Evolutionary conservation across 1,140 invertebrate genomes (phyloP), one percentile per base, ranked within the genome.

Genomic region (Pseudomyrmex cubaensis): DNA sequence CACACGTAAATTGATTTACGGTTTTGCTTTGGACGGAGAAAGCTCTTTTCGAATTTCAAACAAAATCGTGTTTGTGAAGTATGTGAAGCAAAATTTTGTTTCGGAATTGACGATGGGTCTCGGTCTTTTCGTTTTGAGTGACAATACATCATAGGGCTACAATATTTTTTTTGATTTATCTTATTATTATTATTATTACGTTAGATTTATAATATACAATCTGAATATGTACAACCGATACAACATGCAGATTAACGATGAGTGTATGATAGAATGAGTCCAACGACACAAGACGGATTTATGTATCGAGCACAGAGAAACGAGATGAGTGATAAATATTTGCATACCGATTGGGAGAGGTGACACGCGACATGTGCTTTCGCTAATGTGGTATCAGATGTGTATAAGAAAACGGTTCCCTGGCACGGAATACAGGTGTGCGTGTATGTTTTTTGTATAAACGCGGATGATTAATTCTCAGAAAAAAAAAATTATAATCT

Each of bases 201-300:
- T 82, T 85, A 78, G 84, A 88, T 90, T 62, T 91, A 91, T 84
- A 93, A 84, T 83, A 90, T 91, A 86, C 83, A 91, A 90, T 90
- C 90, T 89, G 91, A 91, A 84, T 90, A 90, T 91, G 87, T 92
- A 92, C 89, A 91, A 92, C 85, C 88, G 85, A 91, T 62, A 88
- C 72, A 91, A 78, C 63, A 89, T 85, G 76, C 83, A 86, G 75
- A 35, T 35, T 85, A 69, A 83, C 82, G 84, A 83, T 56, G 82
- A 70, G 85, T 83, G 80, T 86, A 87, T 90, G 87, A 87, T 82
- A 64, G 83, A 82, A 85, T 84, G 83, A 87, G 75, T 78, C 59
- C 75, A 88, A 84, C 69, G 84, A 88, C 87, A 85, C 77, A 88
- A 85, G 75, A 77, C 82, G 76, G 84, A 56, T 35, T 35, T 67